Evolutionary conservation across 2,797 vertebrate genomes (phyloP).

Genomic region (Paratrypauchen microcephalus): DNA sequence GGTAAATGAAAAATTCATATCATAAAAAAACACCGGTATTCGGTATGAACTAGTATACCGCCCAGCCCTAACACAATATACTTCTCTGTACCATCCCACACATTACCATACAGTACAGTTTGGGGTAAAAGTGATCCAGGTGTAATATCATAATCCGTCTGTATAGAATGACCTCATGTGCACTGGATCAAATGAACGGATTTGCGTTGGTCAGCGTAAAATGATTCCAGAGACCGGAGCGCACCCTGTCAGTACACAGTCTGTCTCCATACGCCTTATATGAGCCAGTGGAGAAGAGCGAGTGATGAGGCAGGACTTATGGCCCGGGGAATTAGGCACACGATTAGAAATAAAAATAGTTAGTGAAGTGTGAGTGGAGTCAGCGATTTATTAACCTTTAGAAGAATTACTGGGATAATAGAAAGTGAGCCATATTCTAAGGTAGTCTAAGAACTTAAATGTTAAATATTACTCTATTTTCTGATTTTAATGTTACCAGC

Average conservation of each 20-base stretch:
- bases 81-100: too few relatives aligned
- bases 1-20: too few relatives aligned
- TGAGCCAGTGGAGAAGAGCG: not conserved
- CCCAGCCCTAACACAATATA: too few relatives aligned
- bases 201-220: conserved; percentile 61
- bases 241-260: not conserved
- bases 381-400: not conserved
- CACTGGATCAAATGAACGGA: conserved; percentile 62
- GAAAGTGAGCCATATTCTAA: too few relatives aligned
- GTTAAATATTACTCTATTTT: too few relatives aligned
- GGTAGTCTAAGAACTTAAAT: too few relatives aligned
- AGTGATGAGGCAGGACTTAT: conserved; percentile 4
- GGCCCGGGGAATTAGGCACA: not conserved
- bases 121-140: not conserved
- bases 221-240: conserved; percentile 25
- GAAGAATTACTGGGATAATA: not conserved
- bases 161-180: not conserved
- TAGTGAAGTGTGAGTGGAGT: not conserved
- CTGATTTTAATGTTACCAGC: too few relatives aligned
- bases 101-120: conserved; percentile 2
- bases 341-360: not conserved
- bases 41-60: too few relatives aligned
- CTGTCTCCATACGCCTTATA: not conserved
- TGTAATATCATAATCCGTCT: not conserved
- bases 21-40: too few relatives aligned